Evolutionary conservation across 2,888 invertebrate species (phyloP), one percentile per base, ranked within the genome.

Genomic region (Drosophila formosana): DNA sequence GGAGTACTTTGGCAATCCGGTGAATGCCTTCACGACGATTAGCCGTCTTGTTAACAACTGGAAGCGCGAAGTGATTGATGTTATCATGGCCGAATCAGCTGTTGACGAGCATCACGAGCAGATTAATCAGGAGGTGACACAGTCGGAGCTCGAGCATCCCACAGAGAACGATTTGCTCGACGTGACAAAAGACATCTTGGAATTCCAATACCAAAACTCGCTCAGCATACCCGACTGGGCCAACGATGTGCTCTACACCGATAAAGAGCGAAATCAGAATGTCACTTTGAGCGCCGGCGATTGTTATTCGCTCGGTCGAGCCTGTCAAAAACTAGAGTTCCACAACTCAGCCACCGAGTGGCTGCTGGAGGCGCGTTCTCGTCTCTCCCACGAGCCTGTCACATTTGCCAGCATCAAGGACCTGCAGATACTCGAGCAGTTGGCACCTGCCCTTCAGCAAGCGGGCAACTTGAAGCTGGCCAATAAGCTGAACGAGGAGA

Each of bases 201-300:
- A 98, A 43, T 94, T 99, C 4, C 98, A 99, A 92, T 96, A 96
- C 80, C 98, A 97, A 0, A 98, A 98, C 91, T 94, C 95, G 65
- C 93, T 98, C 41, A 95, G 97, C 62, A 96, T 98, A 0, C 93
- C 95, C 0, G 95, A 96, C 26, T 94, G 99, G 76, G 96, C 97
- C 4, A 93, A 95, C 51, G 98, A 98, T 3, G 94, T 95, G 81
- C 93, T 98, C 41, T 95, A 96, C 78, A 96, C 93, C 95, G 13
- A 94, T 94, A 82, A 96, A 95, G 88, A 95, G 94, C 18, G 64
- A 1, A 45, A 28, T 7, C 5, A 64, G 18, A 75, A 78, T 47
- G 34, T 53, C 3, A 57, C 64, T 0, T 37, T 91, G 0, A 78
- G 75, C 6, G 76, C 87, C 4, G 80, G 79, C 53, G 90, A 91